Evolutionary conservation across 2,797 vertebrate species (phyloP).

Genomic region (Cyclura pinguis): DNA sequence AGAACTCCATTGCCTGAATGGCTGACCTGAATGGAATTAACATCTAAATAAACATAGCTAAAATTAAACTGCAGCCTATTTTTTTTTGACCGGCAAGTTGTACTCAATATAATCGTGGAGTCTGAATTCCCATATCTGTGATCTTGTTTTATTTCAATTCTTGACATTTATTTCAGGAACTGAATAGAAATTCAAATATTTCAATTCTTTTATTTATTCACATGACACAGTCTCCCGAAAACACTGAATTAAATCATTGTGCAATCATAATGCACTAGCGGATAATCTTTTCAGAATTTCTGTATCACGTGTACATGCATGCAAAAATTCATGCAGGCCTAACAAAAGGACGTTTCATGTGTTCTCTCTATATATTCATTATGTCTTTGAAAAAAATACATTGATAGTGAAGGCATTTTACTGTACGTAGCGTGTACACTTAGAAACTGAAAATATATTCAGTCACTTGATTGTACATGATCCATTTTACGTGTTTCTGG

Average conservation of each 20-base stretch:
- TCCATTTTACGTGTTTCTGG: constrained; percentile 13
- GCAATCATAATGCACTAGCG: neutral
- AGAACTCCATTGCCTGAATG: neutral
- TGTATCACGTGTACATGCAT: neutral
- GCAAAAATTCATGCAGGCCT: neutral
- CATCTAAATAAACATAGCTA: neutral
- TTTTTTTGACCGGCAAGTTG: neutral
- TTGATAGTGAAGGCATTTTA: neutral
- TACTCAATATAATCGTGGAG: neutral
- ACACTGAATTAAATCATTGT: neutral
- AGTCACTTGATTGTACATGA: constrained; percentile 5
- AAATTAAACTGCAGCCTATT: neutral
- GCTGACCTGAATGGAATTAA: neutral
- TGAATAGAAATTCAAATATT: neutral
- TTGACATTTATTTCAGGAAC: too few relatives aligned
- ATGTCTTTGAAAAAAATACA: accelerated
- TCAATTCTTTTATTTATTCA: neutral
- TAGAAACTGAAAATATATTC: constrained; percentile 27
- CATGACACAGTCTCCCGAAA: neutral
- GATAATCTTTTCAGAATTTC: neutral
- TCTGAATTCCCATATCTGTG: too few relatives aligned
- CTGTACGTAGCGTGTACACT: neutral
- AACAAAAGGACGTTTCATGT: neutral
- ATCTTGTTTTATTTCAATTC: too few relatives aligned
- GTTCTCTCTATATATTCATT: accelerated